A percentile compares a stretch with the other conserved stretches of the same genome.
These are phyloP conservation scores for Aphelenchoides bicaudatus DNA, from an alignment of 2,888 invertebrate species.

Conservation along the genomic window DNA sequence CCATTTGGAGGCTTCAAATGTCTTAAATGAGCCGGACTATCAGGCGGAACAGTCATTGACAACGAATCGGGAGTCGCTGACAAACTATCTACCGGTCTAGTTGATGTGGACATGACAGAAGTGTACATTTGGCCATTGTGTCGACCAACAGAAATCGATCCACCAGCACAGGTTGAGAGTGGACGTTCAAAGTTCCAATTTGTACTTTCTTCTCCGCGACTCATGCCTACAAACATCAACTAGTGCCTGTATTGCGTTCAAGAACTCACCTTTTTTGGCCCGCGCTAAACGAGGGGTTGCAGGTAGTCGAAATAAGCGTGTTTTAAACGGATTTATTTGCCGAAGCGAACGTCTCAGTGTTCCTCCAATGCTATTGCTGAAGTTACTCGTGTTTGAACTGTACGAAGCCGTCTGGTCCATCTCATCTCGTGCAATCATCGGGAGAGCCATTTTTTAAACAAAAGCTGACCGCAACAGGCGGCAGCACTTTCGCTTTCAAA, in stretches of 20 bases:
- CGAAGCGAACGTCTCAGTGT: slow-evolving; percentile 37
- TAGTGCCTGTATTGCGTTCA: background rate
- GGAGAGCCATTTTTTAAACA: slow-evolving; percentile 1
- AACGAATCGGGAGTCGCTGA: background rate
- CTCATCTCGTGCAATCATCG: slow-evolving; percentile 12
- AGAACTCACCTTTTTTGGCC: slow-evolving; percentile 34
- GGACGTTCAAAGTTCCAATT: slow-evolving; percentile 42
- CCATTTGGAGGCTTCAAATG: slow-evolving; percentile 2
- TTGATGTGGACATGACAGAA: background rate
- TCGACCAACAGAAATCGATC: slow-evolving; percentile 3
- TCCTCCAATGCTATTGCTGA: slow-evolving; percentile 19
- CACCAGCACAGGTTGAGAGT: slow-evolving; percentile 11
- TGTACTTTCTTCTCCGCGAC: slow-evolving; percentile 36
- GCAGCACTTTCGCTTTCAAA: no score
- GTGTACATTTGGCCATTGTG: slow-evolving; percentile 12
- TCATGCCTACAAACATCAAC: slow-evolving; percentile 28
- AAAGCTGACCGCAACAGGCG: no score
- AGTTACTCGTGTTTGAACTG: background rate
- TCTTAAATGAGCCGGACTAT: slow-evolving; percentile 7
- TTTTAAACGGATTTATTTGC: slow-evolving; percentile 41
- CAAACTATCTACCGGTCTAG: background rate
- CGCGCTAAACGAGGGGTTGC: slow-evolving; percentile 38
- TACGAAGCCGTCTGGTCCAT: slow-evolving; percentile 10
- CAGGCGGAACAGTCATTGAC: slow-evolving; percentile 14
- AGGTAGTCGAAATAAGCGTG: slow-evolving; percentile 34